A percentile compares a stretch with the other conserved stretches of the same genome.
phyloP scores from a whole-genome alignment of 2,113 vertebrate species.

The Suricata suricatta region DNA sequence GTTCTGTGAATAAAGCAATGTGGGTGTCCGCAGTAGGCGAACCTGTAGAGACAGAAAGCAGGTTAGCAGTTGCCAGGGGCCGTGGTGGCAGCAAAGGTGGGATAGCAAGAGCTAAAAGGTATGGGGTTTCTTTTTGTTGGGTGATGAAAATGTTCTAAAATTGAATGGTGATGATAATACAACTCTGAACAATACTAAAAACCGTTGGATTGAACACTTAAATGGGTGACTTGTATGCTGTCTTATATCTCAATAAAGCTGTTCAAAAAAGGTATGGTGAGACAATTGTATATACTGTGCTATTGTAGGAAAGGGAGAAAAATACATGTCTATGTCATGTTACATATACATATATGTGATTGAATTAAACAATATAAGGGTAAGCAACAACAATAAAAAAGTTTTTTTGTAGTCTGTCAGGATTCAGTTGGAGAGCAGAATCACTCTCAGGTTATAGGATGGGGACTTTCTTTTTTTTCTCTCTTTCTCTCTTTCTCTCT shows the following conservation, averaged over 20 bases:
- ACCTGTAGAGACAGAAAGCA: not conserved
- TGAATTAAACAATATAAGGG: not conserved
- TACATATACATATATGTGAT: not conserved
- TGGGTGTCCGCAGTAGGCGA: not conserved
- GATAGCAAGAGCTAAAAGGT: not conserved
- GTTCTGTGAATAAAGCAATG: not conserved
- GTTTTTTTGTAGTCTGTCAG: not conserved
- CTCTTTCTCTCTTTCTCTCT: too few relatives aligned
- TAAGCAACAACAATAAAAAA: not conserved
- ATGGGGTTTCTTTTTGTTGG: not conserved
- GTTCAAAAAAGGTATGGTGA: not conserved
- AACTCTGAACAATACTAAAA: not conserved
- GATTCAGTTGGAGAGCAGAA: not conserved
- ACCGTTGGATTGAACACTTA: not conserved
- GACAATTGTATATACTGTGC: not conserved
- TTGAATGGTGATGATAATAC: not conserved
- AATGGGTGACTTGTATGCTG: not conserved
- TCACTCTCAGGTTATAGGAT: not conserved
- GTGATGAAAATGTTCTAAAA: constrained; percentile 1
- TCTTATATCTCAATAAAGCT: not conserved
- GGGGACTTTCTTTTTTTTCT: not conserved
- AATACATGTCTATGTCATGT: not conserved
- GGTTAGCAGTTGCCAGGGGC: not conserved
- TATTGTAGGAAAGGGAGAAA: not conserved
- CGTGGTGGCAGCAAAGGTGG: not conserved